Evolutionary conservation across 1,140 invertebrate species (phyloP).

Genomic region (Cardiocondyla obscurior): DNA sequence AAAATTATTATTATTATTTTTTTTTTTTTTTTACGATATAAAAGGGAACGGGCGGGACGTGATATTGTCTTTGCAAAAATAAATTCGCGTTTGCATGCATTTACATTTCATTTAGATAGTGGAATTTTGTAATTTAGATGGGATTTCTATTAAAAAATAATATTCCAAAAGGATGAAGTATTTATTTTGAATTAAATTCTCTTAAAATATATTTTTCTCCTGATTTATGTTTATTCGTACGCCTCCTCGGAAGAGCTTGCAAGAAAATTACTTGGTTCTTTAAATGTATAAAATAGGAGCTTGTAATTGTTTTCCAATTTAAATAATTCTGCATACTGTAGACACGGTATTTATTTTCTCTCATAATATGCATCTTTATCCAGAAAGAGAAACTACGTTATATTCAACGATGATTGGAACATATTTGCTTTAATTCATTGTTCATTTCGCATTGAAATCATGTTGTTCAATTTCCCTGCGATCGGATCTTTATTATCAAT

Average conservation of each 20-base stretch:
- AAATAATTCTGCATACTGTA: not conserved
- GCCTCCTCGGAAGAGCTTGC: not conserved
- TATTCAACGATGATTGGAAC: not conserved
- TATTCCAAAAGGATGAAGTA: not conserved
- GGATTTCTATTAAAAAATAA: slow-evolving; percentile 29
- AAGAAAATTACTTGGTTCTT: not conserved
- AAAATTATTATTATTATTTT: no score
- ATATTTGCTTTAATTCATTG: slow-evolving; percentile 10
- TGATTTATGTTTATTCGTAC: not conserved
- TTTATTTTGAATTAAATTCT: slow-evolving; percentile 8
- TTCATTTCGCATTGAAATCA: not conserved
- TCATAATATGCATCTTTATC: not conserved
- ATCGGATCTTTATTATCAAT: slow-evolving; percentile 1
- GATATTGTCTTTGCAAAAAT: slow-evolving; percentile 12
- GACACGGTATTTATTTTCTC: not conserved
- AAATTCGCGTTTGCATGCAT: slow-evolving; percentile 38
- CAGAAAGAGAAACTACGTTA: not conserved
- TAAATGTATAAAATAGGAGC: not conserved
- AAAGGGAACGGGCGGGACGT: not conserved
- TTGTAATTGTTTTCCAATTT: not conserved
- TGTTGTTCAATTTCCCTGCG: not conserved
- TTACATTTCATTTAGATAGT: slow-evolving; percentile 36
- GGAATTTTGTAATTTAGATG: slow-evolving; percentile 14
- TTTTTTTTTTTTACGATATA: slow-evolving; percentile 25
- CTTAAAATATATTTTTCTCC: not conserved